Percentiles rank a stretch among this genome's conserved stretches.
Conservation (phyloP, 2,888 invertebrate species). For the Drosophila ustulata region DNA sequence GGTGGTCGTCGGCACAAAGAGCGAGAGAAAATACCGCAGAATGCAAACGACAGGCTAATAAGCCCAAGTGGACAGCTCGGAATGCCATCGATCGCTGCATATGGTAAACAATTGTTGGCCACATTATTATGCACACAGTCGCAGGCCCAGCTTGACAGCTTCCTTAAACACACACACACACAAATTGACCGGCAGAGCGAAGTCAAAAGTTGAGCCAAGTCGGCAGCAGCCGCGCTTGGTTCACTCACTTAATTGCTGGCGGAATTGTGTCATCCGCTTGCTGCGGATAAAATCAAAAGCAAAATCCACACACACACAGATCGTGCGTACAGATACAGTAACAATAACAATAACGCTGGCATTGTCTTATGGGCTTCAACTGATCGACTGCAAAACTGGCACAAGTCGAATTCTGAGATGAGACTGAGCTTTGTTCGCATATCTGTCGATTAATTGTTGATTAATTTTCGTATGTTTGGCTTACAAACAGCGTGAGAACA, state of each 20-base stretch:
- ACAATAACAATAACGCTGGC: conserved; percentile 8
- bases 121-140: conserved; percentile 66
- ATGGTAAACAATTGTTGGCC: conserved; percentile 81
- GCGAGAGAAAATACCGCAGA: conserved; percentile 62
- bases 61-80: conserved; percentile 77
- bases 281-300: conserved; percentile 61
- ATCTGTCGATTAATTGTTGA: conserved; percentile 64
- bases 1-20: conserved; percentile 26
- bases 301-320: conserved; percentile 53
- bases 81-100: conserved; percentile 71
- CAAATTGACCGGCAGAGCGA: conserved; percentile 32
- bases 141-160: conserved; percentile 70
- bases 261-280: conserved; percentile 74
- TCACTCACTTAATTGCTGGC: conserved; percentile 73
- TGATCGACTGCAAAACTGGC: conserved; percentile 15
- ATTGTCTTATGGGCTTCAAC: conserved; percentile 37
- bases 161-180: conserved; percentile 62
- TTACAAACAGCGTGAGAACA: conserved; percentile 22
- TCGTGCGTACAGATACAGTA: conserved; percentile 73
- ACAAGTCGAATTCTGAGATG: conserved; percentile 11
- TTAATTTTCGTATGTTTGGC: conserved; percentile 51
- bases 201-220: neutral
- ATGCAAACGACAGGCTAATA: conserved; percentile 83
- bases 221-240: conserved; percentile 6
- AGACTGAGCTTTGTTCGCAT: conserved; percentile 30